A percentile compares a stretch with the other conserved stretches of the same genome.
Evolutionary conservation across 2,888 invertebrate genomes (phyloP).

Genomic region (Agriopis aurantiaria): DNA sequence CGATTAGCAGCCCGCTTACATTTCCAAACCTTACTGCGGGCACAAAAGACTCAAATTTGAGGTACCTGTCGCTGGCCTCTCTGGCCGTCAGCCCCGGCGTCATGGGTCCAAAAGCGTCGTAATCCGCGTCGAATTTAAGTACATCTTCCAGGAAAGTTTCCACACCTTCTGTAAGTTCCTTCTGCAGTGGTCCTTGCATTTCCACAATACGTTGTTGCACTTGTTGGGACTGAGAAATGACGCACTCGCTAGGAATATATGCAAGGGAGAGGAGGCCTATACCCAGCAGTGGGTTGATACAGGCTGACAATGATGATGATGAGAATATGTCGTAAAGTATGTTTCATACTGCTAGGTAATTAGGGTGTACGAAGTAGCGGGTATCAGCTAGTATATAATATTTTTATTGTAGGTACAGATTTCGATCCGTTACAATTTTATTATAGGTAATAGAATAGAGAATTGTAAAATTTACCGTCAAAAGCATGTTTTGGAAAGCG

Average conservation of each 20-base stretch:
- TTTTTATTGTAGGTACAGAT: too few species aligned
- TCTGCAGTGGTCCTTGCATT: conserved; percentile 91
- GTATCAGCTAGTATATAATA: too few species aligned
- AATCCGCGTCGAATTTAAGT: conserved; percentile 89
- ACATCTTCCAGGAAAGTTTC: conserved; percentile 88
- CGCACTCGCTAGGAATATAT: not conserved
- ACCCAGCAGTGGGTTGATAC: too few species aligned
- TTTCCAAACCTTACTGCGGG: not conserved
- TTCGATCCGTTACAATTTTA: not conserved
- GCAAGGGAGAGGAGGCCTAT: too few species aligned
- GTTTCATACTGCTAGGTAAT: too few species aligned
- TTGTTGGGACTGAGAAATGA: conserved; percentile 84
- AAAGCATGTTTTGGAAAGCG: conserved; percentile 91
- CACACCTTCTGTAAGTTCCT: conserved; percentile 91
- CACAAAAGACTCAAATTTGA: not conserved
- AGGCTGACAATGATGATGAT: too few species aligned
- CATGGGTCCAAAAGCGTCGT: conserved; percentile 94
- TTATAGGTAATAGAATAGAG: not conserved
- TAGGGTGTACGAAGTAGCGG: too few species aligned
- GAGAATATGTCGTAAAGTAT: too few species aligned
- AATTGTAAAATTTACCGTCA: conserved; percentile 85
- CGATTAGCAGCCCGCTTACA: not conserved
- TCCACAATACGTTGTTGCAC: conserved; percentile 90
- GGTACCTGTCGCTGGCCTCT: conserved; percentile 93
- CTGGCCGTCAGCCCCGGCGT: conserved; percentile 92